These are phyloP conservation scores for Xyrauchen texanus DNA, from an alignment of 2,113 vertebrate genomes.

Conservation along the genomic window DNA sequence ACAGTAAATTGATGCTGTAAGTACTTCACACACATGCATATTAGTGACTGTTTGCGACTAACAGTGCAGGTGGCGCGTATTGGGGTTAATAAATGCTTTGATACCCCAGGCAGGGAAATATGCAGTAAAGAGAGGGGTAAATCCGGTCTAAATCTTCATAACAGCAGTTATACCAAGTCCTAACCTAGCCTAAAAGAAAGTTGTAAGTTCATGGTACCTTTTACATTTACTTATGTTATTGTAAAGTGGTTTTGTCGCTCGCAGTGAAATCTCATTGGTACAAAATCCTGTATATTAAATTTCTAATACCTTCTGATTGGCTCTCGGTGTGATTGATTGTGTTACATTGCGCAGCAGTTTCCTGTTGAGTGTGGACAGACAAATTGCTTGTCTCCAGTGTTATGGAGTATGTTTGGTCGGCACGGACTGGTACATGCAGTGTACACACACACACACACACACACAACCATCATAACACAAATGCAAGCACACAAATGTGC, in stretches of 20 bases:
- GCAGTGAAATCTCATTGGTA: no score
- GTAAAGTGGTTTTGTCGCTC: no score
- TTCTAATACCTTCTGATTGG: no score
- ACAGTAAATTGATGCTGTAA: conserved; percentile 2
- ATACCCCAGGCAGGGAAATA: neutral
- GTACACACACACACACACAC: conserved; percentile 40
- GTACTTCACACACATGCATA: neutral
- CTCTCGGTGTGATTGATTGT: no score
- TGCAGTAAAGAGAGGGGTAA: conserved; percentile 17
- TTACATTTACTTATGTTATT: no score
- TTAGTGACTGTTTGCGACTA: neutral
- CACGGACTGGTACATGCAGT: conserved; percentile 11
- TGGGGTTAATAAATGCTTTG: neutral
- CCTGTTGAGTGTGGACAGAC: no score
- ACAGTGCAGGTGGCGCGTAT: neutral
- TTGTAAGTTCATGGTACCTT: no score
- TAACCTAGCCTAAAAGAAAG: no score
- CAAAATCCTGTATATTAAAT: no score
- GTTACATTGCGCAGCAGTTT: no score
- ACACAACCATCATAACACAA: conserved; percentile 63
- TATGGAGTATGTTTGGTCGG: no score
- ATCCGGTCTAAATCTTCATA: conserved; percentile 38
- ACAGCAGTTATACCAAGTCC: neutral
- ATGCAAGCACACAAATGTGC: conserved; percentile 50
- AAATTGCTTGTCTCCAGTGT: no score